A percentile compares a stretch with the other conserved stretches of the same genome.
These are phyloP conservation scores for Camelus dromedarius DNA, from an alignment of 2,113 vertebrate genomes.

Conservation along the genomic window DNA sequence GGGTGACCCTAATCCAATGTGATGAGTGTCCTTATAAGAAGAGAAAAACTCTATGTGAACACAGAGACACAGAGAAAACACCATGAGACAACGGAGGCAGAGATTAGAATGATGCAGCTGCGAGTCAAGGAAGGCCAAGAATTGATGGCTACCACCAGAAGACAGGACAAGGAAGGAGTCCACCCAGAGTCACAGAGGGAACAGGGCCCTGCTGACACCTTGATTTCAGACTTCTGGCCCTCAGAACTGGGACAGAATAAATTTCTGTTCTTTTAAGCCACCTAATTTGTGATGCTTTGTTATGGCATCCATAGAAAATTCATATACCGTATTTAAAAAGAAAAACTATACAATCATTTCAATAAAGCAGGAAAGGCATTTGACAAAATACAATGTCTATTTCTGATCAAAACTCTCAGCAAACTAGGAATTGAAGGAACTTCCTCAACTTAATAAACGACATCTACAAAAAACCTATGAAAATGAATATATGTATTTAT, in stretches of 20 bases:
- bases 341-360: slow-evolving; percentile 5
- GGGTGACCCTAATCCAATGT: background rate
- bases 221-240: slow-evolving; percentile 35
- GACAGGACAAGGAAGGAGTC: background rate
- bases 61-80: background rate
- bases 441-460: background rate
- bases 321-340: slow-evolving; percentile 16
- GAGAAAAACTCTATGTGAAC: background rate
- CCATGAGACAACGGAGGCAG: background rate
- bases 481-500: too few relatives aligned
- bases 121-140: background rate
- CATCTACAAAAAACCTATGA: background rate
- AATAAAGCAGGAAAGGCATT: background rate
- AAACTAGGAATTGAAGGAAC: background rate
- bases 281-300: background rate
- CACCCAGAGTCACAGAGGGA: background rate
- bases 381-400: background rate
- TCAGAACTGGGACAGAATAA: background rate
- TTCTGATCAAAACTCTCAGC: slow-evolving; percentile 39
- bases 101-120: background rate
- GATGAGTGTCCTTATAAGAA: background rate
- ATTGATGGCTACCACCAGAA: background rate
- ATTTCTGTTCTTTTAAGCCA: slow-evolving; percentile 21
- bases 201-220: background rate
- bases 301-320: background rate